Evolutionary conservation across 64 coral and sea anemone species (phyloP).

Genomic region (Cladopsammia gracilis): DNA sequence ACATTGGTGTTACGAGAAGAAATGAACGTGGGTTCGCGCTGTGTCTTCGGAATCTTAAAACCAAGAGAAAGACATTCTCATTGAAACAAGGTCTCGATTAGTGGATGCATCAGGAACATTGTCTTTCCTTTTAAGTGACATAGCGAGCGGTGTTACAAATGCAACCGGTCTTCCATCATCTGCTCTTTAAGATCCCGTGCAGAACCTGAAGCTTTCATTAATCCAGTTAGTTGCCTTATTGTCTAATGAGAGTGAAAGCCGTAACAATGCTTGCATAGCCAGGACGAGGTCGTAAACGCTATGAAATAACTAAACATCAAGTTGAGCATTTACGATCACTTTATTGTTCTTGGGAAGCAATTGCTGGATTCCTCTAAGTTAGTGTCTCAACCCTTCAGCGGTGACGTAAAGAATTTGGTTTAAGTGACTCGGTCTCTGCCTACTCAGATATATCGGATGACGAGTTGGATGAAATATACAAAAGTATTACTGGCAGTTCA

Average conservation of each 20-base stretch:
- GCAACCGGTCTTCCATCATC: constrained; percentile 7
- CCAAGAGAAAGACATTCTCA: neutral
- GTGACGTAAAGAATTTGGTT: constrained; percentile 57
- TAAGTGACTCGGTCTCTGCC: constrained; percentile 46
- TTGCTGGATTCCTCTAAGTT: constrained; percentile 54
- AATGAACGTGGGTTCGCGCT: constrained; percentile 27
- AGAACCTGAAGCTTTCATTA: constrained; percentile 46
- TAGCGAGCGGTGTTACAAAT: constrained; percentile 32
- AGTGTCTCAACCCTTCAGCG: constrained; percentile 77
- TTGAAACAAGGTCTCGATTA: constrained; percentile 20
- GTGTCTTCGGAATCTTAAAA: constrained; percentile 49
- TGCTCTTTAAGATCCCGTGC: constrained; percentile 30
- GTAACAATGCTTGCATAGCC: neutral
- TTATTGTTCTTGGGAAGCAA: constrained; percentile 83
- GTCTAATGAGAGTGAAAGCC: neutral
- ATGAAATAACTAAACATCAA: constrained; percentile 51
- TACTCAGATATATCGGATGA: constrained; percentile 78
- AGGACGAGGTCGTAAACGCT: constrained; percentile 38
- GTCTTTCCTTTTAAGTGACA: constrained; percentile 9
- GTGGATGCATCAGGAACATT: constrained; percentile 67
- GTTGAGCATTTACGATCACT: constrained; percentile 67
- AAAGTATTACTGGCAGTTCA: constrained; percentile 25
- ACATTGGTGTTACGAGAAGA: constrained; percentile 28
- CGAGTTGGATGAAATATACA: constrained; percentile 76
- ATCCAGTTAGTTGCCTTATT: constrained; percentile 1